These are phyloP conservation scores for Pantherophis guttatus DNA, from an alignment of 2,113 vertebrate species.

Conservation along the genomic window DNA sequence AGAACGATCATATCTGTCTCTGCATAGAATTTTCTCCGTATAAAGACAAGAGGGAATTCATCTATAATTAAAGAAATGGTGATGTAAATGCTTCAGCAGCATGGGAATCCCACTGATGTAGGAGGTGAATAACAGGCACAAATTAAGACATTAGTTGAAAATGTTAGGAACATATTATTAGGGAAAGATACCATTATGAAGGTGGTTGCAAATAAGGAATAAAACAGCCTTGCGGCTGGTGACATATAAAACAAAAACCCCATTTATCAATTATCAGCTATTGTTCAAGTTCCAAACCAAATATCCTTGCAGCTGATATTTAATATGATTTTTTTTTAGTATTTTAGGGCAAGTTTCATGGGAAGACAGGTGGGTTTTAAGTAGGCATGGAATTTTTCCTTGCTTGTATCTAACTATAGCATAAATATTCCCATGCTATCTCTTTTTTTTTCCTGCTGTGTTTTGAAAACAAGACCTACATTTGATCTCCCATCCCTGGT, in stretches of 20 bases:
- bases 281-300: neutral
- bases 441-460: neutral
- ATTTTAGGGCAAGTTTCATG: neutral
- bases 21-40: conserved; percentile 27
- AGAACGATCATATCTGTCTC: neutral
- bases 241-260: neutral
- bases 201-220: neutral
- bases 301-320: neutral
- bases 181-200: conserved; percentile 7
- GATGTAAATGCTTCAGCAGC: conserved; percentile 4
- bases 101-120: conserved; percentile 10
- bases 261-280: neutral
- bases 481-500: neutral
- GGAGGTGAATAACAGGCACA: neutral
- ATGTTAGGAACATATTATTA: conserved; percentile 27
- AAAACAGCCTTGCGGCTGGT: neutral
- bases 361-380: neutral
- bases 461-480: neutral
- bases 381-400: neutral
- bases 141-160: conserved; percentile 13
- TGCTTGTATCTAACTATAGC: neutral
- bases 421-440: neutral
- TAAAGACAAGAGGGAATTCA: conserved; percentile 36
- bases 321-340: neutral
- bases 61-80: conserved; percentile 31